These are phyloP conservation scores for Sebastes reedi DNA, from an alignment of 2,797 vertebrate genomes.

Conservation along the genomic window DNA sequence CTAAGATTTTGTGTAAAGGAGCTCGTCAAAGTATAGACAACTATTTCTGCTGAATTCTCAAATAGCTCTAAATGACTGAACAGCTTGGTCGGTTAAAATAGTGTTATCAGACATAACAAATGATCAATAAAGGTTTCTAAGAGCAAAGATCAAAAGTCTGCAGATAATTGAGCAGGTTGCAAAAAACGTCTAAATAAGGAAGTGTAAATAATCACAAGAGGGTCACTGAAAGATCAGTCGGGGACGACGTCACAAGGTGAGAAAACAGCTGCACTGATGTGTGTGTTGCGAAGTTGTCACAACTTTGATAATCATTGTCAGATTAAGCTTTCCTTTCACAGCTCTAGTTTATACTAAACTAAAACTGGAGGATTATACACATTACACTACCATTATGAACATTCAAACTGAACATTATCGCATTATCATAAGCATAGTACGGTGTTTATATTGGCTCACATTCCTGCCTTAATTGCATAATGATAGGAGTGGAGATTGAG, in stretches of 20 bases:
- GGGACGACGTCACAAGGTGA: neutral
- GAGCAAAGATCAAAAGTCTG: conserved; percentile 4
- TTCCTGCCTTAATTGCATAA: neutral
- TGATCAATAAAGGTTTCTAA: neutral
- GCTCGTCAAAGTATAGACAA: neutral
- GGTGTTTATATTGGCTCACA: neutral
- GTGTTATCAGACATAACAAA: neutral
- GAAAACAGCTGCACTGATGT: neutral
- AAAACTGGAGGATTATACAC: neutral
- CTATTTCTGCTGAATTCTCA: neutral
- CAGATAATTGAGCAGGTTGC: neutral
- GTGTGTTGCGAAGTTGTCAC: neutral
- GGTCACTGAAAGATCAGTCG: neutral
- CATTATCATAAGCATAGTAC: neutral
- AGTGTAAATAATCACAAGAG: neutral
- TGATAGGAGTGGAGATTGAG: neutral
- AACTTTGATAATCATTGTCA: neutral
- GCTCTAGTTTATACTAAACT: neutral
- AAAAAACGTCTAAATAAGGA: neutral
- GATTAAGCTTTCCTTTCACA: neutral
- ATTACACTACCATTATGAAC: neutral
- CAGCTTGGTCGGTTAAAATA: neutral
- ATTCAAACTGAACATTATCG: neutral
- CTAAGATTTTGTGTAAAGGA: neutral
- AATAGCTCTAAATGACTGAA: neutral